These are phyloP conservation scores for Octodonta nipae DNA, from an alignment of 2,888 invertebrate species.

Conservation along the genomic window DNA sequence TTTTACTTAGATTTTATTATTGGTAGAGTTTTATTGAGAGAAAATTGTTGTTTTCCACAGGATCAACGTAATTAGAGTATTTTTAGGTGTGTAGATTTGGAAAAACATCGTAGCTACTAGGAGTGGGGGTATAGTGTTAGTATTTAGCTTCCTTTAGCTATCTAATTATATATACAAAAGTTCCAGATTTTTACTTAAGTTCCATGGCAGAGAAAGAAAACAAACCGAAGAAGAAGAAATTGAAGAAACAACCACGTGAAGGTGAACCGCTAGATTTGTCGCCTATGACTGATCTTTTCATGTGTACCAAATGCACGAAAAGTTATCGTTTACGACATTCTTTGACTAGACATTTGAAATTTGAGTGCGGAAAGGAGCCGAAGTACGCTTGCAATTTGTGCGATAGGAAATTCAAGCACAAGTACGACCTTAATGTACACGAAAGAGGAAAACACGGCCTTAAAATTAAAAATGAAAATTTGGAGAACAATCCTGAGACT, in stretches of 20 bases:
- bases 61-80: too few species aligned
- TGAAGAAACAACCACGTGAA: constrained; percentile 2
- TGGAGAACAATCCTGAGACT: too few species aligned
- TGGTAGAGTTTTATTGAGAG: too few species aligned
- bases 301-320: constrained; percentile 39
- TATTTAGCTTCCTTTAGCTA: too few species aligned
- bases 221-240: constrained; percentile 3
- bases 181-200: too few species aligned
- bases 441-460: constrained; percentile 30
- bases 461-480: too few species aligned
- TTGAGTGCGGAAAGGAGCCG: constrained; percentile 44
- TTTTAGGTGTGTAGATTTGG: too few species aligned
- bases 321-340: constrained; percentile 39
- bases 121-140: too few species aligned
- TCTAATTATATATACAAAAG: too few species aligned
- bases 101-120: too few species aligned
- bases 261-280: constrained; percentile 10
- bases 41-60: too few species aligned
- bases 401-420: constrained; percentile 44
- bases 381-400: constrained; percentile 49
- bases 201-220: constrained; percentile 17
- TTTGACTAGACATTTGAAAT: constrained; percentile 39
- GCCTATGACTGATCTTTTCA: constrained; percentile 21
- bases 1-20: too few species aligned
- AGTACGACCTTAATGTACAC: constrained; percentile 39